Base-by-base conservation (phyloP, 2,113 vertebrate species). In the Tenrec ecaudatus region DNA sequence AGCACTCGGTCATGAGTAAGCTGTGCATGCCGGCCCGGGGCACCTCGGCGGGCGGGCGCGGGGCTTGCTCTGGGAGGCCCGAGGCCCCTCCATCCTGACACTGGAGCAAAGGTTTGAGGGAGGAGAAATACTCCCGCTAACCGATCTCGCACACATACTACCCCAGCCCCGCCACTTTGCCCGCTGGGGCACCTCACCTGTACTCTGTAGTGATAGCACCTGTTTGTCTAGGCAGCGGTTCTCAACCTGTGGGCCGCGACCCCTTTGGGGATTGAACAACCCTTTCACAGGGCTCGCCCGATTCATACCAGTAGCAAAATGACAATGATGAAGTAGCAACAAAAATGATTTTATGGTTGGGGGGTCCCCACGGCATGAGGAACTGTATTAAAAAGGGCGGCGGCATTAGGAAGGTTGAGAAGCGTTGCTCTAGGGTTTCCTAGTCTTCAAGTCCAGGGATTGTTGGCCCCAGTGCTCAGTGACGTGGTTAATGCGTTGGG, bases 1-100 rank as follows among this genome's bases (percentile, higher is more conserved):
- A 97, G 96, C 98, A 98, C 95, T 99, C 99, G 0, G 88, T 99
- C 71, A 97, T 99, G 95, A 98, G 99, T 99, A 98, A 98, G 90
- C 79, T 53, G 71, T 60, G 22, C 2, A 8, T 7, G 0, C 19
- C 3, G 22, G 85, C 47, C 82, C 14, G 1, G 1, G 53, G 47
- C 82, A 62, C 71, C 79, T 17, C 0, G 2, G 78, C 90, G 14
- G 3, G 5, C 23, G 60, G 6, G 0, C 85, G 8, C 27, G 64
- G 47, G 76, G 77, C 0, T 0, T 31, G 43, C 76, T 86, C 36
- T 0, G 2, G 22, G 76, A 78, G 53, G 36, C 83, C 58, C 38
- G 71, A 47, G 4, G 38, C 33, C 38, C 25, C 91, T 80, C n/a
- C 40, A 79, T 81, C 36, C 69, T 76, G 53, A 9, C 14, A 15